Percentiles rank a stretch among this genome's conserved stretches.
phyloP scores from a whole-genome alignment of 2,888 invertebrate species.

The Diplazon laetatorius region DNA sequence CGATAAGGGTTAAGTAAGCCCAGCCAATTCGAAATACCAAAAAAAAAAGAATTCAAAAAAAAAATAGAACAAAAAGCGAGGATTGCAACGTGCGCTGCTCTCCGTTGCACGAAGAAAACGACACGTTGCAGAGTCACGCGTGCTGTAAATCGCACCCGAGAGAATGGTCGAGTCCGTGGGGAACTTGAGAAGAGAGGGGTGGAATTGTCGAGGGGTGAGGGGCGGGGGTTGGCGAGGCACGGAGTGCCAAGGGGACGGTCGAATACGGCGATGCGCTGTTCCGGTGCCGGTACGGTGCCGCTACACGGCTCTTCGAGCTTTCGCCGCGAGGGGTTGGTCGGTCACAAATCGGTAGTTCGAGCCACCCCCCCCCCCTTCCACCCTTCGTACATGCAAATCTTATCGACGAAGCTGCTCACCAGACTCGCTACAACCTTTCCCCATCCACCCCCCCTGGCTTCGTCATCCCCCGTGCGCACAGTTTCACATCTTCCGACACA shows the following conservation, averaged over 20 bases:
- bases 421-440: slow-evolving; percentile 8
- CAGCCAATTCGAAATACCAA: too few relatives aligned
- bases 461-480: too few relatives aligned
- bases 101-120: slow-evolving; percentile 32
- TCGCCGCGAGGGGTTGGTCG: slow-evolving; percentile 35
- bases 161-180: slow-evolving; percentile 20
- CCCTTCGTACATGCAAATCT: slow-evolving; percentile 46
- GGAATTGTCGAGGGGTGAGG: slow-evolving; percentile 4
- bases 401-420: slow-evolving; percentile 48
- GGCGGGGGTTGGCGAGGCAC: not conserved
- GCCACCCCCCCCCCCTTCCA: slow-evolving; percentile 41
- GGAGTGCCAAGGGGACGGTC: not conserved
- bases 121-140: slow-evolving; percentile 48
- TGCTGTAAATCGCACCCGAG: slow-evolving; percentile 45
- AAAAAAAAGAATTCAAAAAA: not conserved
- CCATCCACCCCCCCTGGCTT: not conserved
- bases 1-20: slow-evolving; percentile 10
- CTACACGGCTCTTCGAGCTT: slow-evolving; percentile 20
- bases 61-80: not conserved
- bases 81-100: slow-evolving; percentile 16
- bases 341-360: slow-evolving; percentile 50
- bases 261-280: slow-evolving; percentile 14
- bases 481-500: slow-evolving; percentile 2
- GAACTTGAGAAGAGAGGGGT: slow-evolving; percentile 1
- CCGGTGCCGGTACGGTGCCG: slow-evolving; percentile 16